phyloP scores from a whole-genome alignment of 1,140 invertebrate species.

The Lepidostoma basale region DNA sequence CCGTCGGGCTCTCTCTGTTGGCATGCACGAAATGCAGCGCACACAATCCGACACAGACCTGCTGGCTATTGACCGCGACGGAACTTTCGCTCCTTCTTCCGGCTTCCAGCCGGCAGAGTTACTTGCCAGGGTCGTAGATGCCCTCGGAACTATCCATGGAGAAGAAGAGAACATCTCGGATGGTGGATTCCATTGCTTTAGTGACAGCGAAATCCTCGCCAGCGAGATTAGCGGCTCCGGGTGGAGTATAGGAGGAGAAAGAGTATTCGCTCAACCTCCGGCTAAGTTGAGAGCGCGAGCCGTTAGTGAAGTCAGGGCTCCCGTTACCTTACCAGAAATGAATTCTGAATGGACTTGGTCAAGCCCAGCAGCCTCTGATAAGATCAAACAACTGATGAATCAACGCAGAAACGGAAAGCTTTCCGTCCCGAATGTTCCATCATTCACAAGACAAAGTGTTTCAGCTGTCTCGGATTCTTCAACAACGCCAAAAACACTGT shows the following conservation, averaged over 20 bases:
- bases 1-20: slow-evolving; percentile 67
- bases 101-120: slow-evolving; percentile 75
- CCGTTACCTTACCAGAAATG: slow-evolving; percentile 54
- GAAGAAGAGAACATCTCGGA: slow-evolving; percentile 49
- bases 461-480: neutral
- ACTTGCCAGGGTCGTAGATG: slow-evolving; percentile 74
- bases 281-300: slow-evolving; percentile 59
- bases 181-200: slow-evolving; percentile 67
- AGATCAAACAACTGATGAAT: slow-evolving; percentile 61
- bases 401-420: slow-evolving; percentile 48
- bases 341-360: slow-evolving; percentile 70
- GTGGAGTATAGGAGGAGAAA: slow-evolving; percentile 64
- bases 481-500: slow-evolving; percentile 25
- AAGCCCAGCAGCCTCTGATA: slow-evolving; percentile 65
- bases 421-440: slow-evolving; percentile 35
- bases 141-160: slow-evolving; percentile 69
- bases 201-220: slow-evolving; percentile 71
- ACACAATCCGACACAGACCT: slow-evolving; percentile 78
- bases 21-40: slow-evolving; percentile 61
- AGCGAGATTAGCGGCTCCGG: slow-evolving; percentile 64
- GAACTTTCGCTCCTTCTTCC: slow-evolving; percentile 70
- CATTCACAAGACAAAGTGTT: slow-evolving; percentile 11
- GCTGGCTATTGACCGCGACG: slow-evolving; percentile 75
- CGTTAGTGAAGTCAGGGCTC: slow-evolving; percentile 57
- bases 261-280: slow-evolving; percentile 51